A percentile compares a stretch with the other conserved stretches of the same genome.
phyloP scores from a whole-genome alignment of 2,113 vertebrate genomes.

The Proterorhinus semilunaris region DNA sequence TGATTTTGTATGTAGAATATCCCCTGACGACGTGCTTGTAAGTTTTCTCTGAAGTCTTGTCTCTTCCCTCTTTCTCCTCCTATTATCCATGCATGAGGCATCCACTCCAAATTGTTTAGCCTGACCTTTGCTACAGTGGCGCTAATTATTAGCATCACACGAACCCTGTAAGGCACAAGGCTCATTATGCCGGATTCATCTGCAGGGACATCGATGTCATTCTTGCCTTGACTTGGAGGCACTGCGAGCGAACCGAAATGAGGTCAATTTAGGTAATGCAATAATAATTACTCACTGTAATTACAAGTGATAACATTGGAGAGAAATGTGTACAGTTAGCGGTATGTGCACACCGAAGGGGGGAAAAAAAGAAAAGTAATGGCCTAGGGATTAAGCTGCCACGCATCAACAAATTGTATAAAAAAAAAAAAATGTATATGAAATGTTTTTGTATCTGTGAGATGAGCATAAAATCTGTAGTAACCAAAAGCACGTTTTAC shows the following conservation, averaged over 20 bases:
- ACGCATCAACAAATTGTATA: too few relatives aligned
- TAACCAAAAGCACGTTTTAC: too few relatives aligned
- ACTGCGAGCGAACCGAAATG: slow-evolving; percentile 84
- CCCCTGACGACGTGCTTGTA: slow-evolving; percentile 19
- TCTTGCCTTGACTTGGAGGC: slow-evolving; percentile 80
- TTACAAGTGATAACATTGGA: slow-evolving; percentile 66
- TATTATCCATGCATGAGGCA: slow-evolving; percentile 79
- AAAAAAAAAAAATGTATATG: too few relatives aligned
- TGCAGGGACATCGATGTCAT: slow-evolving; percentile 87
- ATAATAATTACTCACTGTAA: slow-evolving; percentile 71
- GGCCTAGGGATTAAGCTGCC: too few relatives aligned
- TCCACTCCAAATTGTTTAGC: slow-evolving; percentile 88
- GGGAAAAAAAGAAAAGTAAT: not conserved
- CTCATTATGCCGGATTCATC: slow-evolving; percentile 94
- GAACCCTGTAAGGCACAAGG: slow-evolving; percentile 87
- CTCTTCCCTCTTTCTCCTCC: slow-evolving; percentile 11
- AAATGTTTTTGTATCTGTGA: too few relatives aligned
- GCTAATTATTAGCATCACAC: slow-evolving; percentile 91
- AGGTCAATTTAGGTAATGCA: slow-evolving; percentile 88
- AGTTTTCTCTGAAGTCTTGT: slow-evolving; percentile 5
- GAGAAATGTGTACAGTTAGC: slow-evolving; percentile 29
- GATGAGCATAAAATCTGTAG: too few relatives aligned
- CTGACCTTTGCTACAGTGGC: slow-evolving; percentile 86
- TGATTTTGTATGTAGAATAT: slow-evolving; percentile 50
- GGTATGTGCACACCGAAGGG: not conserved